Conservation (phyloP, 2,797 vertebrate genomes). For the Mormyrus hasselquistii region DNA sequence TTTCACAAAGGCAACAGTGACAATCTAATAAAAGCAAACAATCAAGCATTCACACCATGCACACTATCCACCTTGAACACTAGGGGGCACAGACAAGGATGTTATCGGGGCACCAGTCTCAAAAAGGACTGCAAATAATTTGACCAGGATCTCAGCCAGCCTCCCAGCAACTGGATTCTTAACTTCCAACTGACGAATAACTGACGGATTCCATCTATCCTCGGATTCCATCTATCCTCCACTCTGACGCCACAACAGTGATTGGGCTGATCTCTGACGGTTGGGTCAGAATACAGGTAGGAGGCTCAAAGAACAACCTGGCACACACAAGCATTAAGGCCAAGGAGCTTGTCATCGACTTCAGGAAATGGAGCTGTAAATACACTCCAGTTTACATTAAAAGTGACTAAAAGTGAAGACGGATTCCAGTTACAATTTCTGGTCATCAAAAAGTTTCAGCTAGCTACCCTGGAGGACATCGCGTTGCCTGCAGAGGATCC, state of each 20-base stretch:
- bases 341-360: background rate
- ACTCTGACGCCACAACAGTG: background rate
- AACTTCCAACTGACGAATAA: background rate
- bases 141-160: background rate
- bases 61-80: background rate
- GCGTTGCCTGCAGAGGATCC: background rate
- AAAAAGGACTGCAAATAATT: background rate
- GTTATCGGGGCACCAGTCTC: background rate
- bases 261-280: background rate
- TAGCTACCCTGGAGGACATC: background rate
- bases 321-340: background rate
- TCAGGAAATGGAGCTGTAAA: background rate
- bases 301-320: background rate
- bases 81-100: background rate
- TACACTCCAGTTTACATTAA: background rate
- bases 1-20: background rate
- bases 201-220: background rate
- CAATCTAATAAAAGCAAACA: background rate
- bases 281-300: background rate
- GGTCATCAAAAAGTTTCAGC: background rate
- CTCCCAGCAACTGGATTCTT: background rate
- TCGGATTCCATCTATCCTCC: background rate
- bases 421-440: background rate
- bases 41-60: background rate
- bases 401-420: background rate